These are phyloP conservation scores for Eulemur rufifrons DNA, from an alignment of 2,113 vertebrate species.

Conservation along the genomic window DNA sequence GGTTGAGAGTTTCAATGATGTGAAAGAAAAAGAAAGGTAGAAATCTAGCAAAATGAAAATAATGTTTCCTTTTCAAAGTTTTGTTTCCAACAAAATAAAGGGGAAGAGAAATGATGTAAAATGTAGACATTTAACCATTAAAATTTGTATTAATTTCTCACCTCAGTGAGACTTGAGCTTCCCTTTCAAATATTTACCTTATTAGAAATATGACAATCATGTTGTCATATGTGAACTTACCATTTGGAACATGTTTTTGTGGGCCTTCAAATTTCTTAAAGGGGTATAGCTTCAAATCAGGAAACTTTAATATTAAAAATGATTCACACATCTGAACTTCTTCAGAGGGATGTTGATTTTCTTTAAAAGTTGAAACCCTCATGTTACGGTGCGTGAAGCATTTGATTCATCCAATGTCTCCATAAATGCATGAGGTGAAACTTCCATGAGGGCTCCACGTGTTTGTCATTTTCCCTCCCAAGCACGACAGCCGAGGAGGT, in stretches of 20 bases:
- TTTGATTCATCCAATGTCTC: background rate
- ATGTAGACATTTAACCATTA: background rate
- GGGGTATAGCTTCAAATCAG: background rate
- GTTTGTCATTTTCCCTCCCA: background rate
- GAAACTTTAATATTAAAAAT: background rate
- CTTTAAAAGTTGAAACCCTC: background rate
- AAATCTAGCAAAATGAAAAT: constrained; percentile 40
- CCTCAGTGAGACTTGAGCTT: background rate
- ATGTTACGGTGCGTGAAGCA: background rate
- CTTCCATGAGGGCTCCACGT: background rate
- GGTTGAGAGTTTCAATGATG: background rate
- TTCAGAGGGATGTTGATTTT: background rate
- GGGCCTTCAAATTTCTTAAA: background rate
- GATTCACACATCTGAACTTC: background rate
- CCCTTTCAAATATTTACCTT: constrained; percentile 41
- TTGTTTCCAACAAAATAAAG: constrained; percentile 35
- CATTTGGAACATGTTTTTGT: constrained; percentile 43
- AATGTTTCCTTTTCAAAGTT: constrained; percentile 1
- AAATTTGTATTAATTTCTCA: constrained; percentile 50
- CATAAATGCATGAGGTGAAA: background rate
- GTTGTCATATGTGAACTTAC: background rate
- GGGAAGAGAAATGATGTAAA: background rate
- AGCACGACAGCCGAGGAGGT: no score
- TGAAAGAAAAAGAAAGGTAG: constrained; percentile 30
- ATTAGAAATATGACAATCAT: background rate